Base-by-base conservation (phyloP, 1,140 invertebrate species). In the Wiebesia pumilae region DNA sequence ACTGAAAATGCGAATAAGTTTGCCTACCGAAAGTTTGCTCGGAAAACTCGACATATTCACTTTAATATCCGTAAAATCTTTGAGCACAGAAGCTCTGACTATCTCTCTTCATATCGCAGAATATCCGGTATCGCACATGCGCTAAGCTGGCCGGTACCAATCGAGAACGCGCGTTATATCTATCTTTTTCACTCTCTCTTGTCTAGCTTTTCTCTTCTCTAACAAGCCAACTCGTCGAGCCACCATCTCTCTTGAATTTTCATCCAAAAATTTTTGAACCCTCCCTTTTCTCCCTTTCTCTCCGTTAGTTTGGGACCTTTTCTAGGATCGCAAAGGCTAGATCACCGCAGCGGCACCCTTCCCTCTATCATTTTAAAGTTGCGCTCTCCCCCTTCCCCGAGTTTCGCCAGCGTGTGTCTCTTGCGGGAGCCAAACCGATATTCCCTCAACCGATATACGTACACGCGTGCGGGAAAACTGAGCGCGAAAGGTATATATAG, bases 301-400 rank as follows among this genome's bases (percentile, higher is more conserved):
- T 69, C 10, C 40, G 62, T 40, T 62, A 62, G 30, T 67, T 82
- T 67, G 43, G 62, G 77, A 65, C 75, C 54, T 89, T 90, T 88
- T 88, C 86, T 79, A 89, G 84, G 35, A 87, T 85, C 81, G 81
- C 84, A 79, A 10, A 62, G n/a, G 58, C 27, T 14, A 27, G 83
- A 84, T 75, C 51, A 73, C 51, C 33, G 40, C 40, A 51, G 1
- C 84, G 81, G 84, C 89, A 92, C 91, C 91, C 91, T 91, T 88
- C 89, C 90, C 90, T 88, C 89, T 91, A 92, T 91, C 91, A 93
- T 92, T 94, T 93, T 93, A 94, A 93, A 93, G 89, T 92, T 93
- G 92, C 90, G 87, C 83, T 81, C 83, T 81, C 77, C 83, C 71
- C n/a, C 75, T 82, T 87, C 58, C 77, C 51, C 86, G 47, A 35